Percentiles rank a stretch among this genome's conserved stretches.
Evolutionary conservation across 1,140 invertebrate species (phyloP).

Genomic region (Drosophila lacteicornis): DNA sequence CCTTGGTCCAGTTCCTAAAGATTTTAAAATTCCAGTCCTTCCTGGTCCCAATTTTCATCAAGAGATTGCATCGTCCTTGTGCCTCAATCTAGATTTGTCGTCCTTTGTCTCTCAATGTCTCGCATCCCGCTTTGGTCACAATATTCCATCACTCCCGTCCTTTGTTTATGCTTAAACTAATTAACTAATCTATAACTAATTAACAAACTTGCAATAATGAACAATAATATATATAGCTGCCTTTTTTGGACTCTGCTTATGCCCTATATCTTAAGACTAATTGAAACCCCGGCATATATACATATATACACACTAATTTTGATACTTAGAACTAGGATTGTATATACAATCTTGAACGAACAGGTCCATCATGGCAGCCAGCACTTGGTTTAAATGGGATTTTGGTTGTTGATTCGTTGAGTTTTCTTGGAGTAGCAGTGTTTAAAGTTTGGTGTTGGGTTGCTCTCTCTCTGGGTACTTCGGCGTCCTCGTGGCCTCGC

Average conservation of each 20-base stretch:
- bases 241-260: constrained; percentile 5
- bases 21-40: too few species aligned
- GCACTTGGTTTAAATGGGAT: not conserved
- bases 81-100: not conserved
- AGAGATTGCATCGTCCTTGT: not conserved
- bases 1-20: too few species aligned
- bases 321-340: constrained; percentile 24
- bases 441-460: constrained; percentile 18
- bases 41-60: too few species aligned
- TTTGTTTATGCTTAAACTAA: constrained; percentile 7
- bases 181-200: constrained; percentile 27
- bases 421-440: constrained; percentile 16
- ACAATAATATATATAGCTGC: not conserved
- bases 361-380: constrained; percentile 7
- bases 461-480: constrained; percentile 29
- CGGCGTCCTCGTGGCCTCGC: constrained; percentile 29
- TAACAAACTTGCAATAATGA: constrained; percentile 12
- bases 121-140: constrained; percentile 11
- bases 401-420: constrained; percentile 13
- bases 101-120: not conserved
- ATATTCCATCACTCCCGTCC: not conserved
- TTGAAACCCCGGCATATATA: not conserved
- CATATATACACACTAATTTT: not conserved
- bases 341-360: constrained; percentile 1
- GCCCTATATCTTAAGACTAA: constrained; percentile 10